Evolutionary conservation across 2,888 invertebrate genomes (phyloP), one percentile per base, ranked within the genome.

Genomic region (Schrankia costaestrigalis): DNA sequence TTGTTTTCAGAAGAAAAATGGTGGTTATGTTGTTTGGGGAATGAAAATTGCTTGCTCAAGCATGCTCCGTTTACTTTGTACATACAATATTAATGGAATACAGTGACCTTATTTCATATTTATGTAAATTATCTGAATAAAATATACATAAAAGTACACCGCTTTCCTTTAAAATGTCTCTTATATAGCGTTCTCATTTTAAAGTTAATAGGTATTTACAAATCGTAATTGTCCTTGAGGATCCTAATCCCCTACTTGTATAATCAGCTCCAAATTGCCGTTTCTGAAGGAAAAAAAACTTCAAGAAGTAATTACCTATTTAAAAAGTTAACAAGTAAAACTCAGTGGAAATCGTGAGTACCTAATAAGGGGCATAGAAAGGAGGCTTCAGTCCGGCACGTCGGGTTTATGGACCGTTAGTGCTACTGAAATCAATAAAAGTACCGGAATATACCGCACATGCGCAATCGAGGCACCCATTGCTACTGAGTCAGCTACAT

Each of bases 391-490:
- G 85, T 78, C 81, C 82, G 69, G 84, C 80, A 83, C 83, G 83
- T 82, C 83, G 83, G 75, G 68, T 78, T 80, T 83, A 87, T 89
- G 80, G 88, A 80, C 87, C 90, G 90, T 90, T 90, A 90, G 89
- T 89, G 90, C 90, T 90, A 90, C 90, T 90, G 90, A 90, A 91
- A 91, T 91, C 91, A 91, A 91, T 91, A 91, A 91, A 91, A 91
- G 90, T 88, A 77, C 84, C 80, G 75, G 87, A 89, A 89, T 87
- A 85, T 84, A 84, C 86, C 77, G 89, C 87, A 78, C 89, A 89
- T 88, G 89, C 89, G 89, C 87, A 73, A 54, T 74, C 56, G 61
- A 66, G 59, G 61, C 63, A 56, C 63, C 64, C 63, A 67, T 59
- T 63, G 67, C 71, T 57, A 81, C 83, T 82, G 86, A 87, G 69